These are phyloP conservation scores for Chrysomela aeneicollis DNA, from an alignment of 2,888 invertebrate species.

Conservation along the genomic window DNA sequence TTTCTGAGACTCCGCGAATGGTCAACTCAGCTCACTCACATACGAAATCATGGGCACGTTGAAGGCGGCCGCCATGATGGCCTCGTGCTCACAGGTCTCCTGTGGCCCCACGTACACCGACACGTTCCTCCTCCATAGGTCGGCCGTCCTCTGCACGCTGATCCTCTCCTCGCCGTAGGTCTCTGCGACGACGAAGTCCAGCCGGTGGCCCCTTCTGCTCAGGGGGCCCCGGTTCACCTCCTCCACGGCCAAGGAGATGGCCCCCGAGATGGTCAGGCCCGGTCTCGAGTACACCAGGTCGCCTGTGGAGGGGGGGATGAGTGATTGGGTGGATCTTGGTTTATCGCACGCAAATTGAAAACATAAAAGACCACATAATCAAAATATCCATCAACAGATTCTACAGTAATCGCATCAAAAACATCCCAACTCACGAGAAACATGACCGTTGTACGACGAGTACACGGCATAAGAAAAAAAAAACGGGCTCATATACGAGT, in stretches of 20 bases:
- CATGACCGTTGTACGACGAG: no score
- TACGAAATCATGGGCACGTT: conserved; percentile 96
- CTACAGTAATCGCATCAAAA: no score
- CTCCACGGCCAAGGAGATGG: conserved; percentile 85
- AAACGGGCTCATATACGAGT: no score
- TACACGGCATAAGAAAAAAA: no score
- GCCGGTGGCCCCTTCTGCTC: conserved; percentile 72
- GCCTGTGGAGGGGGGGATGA: conserved; percentile 56
- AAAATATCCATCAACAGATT: no score
- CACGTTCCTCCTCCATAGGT: conserved; percentile 83
- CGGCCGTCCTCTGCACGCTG: conserved; percentile 86
- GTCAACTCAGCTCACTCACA: conserved; percentile 70
- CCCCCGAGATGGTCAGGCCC: conserved; percentile 77
- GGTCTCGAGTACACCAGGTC: conserved; percentile 84
- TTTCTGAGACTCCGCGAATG: no score
- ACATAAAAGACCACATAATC: no score
- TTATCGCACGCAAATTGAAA: no score
- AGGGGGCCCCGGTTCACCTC: conserved; percentile 72
- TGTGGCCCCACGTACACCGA: conserved; percentile 90
- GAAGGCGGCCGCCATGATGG: conserved; percentile 91
- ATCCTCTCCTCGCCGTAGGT: conserved; percentile 89
- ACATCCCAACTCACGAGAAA: no score
- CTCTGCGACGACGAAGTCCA: conserved; percentile 86
- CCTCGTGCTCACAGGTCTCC: conserved; percentile 92
- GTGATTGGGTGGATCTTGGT: neutral